These are phyloP conservation scores for Xyrichtys novacula DNA, from an alignment of 2,797 vertebrate species.

Conservation along the genomic window DNA sequence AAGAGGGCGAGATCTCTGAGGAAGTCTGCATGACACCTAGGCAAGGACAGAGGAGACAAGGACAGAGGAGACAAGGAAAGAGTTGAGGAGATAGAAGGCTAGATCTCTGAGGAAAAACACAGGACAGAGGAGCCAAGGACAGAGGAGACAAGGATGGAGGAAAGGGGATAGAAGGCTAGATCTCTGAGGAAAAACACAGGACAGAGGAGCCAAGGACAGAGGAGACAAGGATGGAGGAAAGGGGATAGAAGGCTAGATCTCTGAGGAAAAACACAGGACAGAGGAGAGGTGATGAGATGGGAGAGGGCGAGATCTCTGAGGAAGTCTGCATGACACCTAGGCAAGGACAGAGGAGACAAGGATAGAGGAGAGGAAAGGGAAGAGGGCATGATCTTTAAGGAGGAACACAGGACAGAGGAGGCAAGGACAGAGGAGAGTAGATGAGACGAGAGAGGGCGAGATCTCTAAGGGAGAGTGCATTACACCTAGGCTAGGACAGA, in stretches of 20 bases:
- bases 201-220: slow-evolving; percentile 36
- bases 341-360: neutral
- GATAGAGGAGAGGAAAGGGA: neutral
- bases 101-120: no score
- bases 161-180: no score
- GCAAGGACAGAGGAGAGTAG: neutral
- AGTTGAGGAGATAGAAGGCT: slow-evolving; percentile 17
- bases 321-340: slow-evolving; percentile 62
- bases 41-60: no score
- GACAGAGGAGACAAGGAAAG: neutral
- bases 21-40: no score
- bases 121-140: slow-evolving; percentile 76
- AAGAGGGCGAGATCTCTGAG: neutral
- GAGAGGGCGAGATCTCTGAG: neutral
- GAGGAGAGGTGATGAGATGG: slow-evolving; percentile 48
- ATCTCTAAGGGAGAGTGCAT: slow-evolving; percentile 40
- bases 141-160: slow-evolving; percentile 61
- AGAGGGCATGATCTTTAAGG: neutral
- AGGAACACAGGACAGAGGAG: slow-evolving; percentile 41
- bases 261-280: no score
- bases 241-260: neutral
- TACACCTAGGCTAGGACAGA: no score
- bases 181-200: slow-evolving; percentile 60
- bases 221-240: slow-evolving; percentile 6
- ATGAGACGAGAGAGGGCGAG: slow-evolving; percentile 48